Base-by-base conservation (phyloP, 2,888 invertebrate genomes). In the Mechanitis messenoides region DNA sequence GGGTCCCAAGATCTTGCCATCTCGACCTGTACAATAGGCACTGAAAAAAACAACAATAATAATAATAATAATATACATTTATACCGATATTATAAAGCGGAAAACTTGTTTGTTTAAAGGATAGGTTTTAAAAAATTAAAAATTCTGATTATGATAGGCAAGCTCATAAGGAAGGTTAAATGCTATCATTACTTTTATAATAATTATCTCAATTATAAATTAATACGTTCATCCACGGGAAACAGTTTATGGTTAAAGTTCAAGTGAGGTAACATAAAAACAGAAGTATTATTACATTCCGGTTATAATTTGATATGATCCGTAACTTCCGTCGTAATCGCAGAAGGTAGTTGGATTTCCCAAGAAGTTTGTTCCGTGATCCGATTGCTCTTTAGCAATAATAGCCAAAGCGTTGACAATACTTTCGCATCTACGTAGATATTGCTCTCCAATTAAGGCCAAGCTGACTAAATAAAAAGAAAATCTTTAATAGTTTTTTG, bases 401-500 rank as follows among this genome's bases (percentile, higher is more conserved):
- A 81, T 78, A 4, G 80, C 78, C 71, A 90, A 84, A 3, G 92
- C 93, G 65, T 91, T 87, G 45, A 90, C 86, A 66, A 91, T 80
- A 78, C 94, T 94, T 79, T 94, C 94, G 76, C 94, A 94, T 76
- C 91, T 89, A 69, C 94, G 85, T 60, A 93, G 78, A 78, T 94
- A 94, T 73, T 91, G 88, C 54, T 84, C 83, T 54, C 93, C 93
- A 55, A 90, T 75, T 60, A 77, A 72, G 55, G 77, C 71, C 59
- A 75, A 64, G 63, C 87, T 82, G 76, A 91, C 92, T 93, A 71
- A 45, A 42, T 12, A 11, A 59, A 47, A 9, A 42, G 3, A 42
- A 42, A 42, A 9, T 9, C 6, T 9, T 35, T 35, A 35, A 42
- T 20, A 20, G 20, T 20, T 20, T 20, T 20, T 20, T 20, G 20